Percentiles rank a stretch among this genome's conserved stretches.
phyloP scores from a whole-genome alignment of 2,888 invertebrate genomes.

The Baccha elongata region DNA sequence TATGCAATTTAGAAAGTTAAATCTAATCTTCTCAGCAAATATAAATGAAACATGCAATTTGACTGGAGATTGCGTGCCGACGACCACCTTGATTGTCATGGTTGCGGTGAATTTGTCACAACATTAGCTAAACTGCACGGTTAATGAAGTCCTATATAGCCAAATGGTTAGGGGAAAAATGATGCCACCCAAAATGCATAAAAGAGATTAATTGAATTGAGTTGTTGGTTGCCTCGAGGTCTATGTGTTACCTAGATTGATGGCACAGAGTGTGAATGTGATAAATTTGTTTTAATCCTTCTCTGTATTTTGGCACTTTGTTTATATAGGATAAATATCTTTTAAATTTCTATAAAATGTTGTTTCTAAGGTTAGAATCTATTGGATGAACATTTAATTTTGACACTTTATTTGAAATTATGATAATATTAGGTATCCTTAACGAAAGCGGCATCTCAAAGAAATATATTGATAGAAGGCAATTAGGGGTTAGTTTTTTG shows the following conservation, averaged over 20 bases:
- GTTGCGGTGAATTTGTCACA: conserved; percentile 70
- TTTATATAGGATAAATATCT: conserved; percentile 17
- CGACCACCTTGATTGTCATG: conserved; percentile 72
- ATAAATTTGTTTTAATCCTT: conserved; percentile 27
- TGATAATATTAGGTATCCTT: too few species aligned
- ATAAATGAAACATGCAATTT: conserved; percentile 64
- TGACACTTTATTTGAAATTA: too few species aligned
- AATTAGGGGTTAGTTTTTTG: too few species aligned
- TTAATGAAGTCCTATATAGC: conserved; percentile 53
- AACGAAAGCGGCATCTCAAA: too few species aligned
- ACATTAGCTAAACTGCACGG: conserved; percentile 62
- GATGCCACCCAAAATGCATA: conserved; percentile 63
- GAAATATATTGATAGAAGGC: too few species aligned
- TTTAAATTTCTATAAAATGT: conserved; percentile 25
- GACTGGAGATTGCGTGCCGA: conserved; percentile 33
- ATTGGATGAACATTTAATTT: too few species aligned
- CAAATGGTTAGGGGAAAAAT: conserved; percentile 30
- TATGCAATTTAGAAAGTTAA: background rate
- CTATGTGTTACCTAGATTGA: conserved; percentile 15
- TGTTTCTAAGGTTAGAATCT: background rate
- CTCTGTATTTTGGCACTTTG: conserved; percentile 20
- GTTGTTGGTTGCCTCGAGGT: conserved; percentile 3
- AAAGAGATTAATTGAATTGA: conserved; percentile 49
- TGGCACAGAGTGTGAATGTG: conserved; percentile 32
- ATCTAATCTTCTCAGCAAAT: conserved; percentile 40